Conservation (phyloP, 2,797 vertebrate species). For the Rallus crepitans region DNA sequence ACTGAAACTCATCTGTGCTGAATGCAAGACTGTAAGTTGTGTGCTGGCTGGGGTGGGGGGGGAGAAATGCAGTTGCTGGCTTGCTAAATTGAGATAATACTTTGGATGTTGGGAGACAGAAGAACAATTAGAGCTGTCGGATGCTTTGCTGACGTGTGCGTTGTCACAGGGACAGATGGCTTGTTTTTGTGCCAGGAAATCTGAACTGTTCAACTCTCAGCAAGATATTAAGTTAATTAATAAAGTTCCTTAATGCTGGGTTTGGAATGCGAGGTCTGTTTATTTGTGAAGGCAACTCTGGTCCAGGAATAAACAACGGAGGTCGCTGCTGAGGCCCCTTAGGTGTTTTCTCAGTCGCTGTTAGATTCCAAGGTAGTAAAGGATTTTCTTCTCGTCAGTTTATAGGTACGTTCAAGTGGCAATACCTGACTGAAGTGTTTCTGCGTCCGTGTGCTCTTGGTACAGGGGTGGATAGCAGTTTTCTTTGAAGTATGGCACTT, state of each 20-base stretch:
- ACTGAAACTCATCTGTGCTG: neutral
- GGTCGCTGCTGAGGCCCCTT: neutral
- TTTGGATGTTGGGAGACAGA: slow-evolving; percentile 40
- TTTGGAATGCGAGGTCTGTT: slow-evolving; percentile 42
- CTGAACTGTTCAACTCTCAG: slow-evolving; percentile 51
- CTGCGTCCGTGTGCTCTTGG: neutral
- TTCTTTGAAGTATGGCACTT: neutral
- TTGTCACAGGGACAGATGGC: slow-evolving; percentile 14
- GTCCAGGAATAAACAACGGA: neutral
- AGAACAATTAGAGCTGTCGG: slow-evolving; percentile 38
- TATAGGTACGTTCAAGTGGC: neutral
- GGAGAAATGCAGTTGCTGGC: neutral
- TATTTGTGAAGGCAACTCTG: slow-evolving; percentile 1
- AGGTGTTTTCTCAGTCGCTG: neutral
- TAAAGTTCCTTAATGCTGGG: slow-evolving; percentile 10
- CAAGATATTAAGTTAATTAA: slow-evolving; percentile 60
- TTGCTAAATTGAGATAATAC: slow-evolving; percentile 61
- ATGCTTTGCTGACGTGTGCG: slow-evolving; percentile 11
- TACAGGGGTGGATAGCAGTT: neutral
- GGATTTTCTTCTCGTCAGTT: neutral
- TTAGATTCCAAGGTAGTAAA: neutral
- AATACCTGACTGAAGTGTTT: neutral
- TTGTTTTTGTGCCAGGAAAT: neutral
- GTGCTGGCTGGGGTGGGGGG: neutral
- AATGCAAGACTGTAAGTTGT: neutral